Conservation (phyloP, 2,888 invertebrate species). For the Drosophila niveifrons region DNA sequence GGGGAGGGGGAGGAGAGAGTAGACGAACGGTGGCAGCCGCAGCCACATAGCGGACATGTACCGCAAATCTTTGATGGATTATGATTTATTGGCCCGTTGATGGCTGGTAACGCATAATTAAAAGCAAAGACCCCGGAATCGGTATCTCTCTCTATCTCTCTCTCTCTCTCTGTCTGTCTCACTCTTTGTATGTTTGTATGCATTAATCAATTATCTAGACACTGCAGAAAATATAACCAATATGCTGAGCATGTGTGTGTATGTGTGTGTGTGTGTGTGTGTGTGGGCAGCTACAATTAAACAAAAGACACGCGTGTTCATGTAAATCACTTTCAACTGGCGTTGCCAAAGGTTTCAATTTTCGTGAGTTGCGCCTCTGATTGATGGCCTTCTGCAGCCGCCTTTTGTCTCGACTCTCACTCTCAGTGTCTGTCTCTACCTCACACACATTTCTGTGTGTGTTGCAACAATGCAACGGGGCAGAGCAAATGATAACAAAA, state of each 20-base stretch:
- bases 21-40: slow-evolving; percentile 45
- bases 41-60: slow-evolving; percentile 52
- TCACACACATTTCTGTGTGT: neutral
- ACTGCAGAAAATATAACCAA: slow-evolving; percentile 62
- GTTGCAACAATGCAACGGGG: slow-evolving; percentile 61
- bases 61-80: slow-evolving; percentile 81
- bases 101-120: slow-evolving; percentile 77
- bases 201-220: slow-evolving; percentile 74
- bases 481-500: slow-evolving; percentile 63
- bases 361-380: slow-evolving; percentile 47
- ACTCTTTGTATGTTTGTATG: slow-evolving; percentile 35
- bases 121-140: slow-evolving; percentile 57
- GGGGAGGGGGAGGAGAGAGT: neutral
- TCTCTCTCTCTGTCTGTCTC: no score
- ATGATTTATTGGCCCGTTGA: slow-evolving; percentile 77
- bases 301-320: slow-evolving; percentile 78
- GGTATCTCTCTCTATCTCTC: neutral
- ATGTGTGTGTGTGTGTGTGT: slow-evolving; percentile 8
- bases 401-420: slow-evolving; percentile 54
- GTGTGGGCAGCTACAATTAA: slow-evolving; percentile 73
- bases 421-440: neutral
- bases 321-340: slow-evolving; percentile 73
- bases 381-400: slow-evolving; percentile 63
- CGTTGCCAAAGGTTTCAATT: slow-evolving; percentile 53
- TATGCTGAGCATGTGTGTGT: slow-evolving; percentile 29